Percentiles rank a stretch among this genome's conserved stretches.
These are phyloP conservation scores for Rhabdomys dilectus DNA, from an alignment of 2,113 vertebrate species.

Conservation along the genomic window DNA sequence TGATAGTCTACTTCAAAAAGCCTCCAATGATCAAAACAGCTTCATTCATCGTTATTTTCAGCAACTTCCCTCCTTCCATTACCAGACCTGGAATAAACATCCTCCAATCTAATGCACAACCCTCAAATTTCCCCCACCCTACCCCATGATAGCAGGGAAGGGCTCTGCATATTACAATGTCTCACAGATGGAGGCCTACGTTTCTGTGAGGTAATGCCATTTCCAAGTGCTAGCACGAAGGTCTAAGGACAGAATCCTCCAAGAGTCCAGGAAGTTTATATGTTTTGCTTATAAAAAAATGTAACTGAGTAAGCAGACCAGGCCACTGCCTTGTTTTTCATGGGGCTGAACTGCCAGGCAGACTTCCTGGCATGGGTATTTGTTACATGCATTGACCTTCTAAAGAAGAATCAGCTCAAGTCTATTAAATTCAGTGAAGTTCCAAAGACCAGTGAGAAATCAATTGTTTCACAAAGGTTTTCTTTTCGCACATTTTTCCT, in stretches of 20 bases:
- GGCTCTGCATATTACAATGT: not conserved
- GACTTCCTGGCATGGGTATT: not conserved
- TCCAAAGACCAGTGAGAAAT: not conserved
- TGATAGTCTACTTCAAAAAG: not conserved
- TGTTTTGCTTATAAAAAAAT: not conserved
- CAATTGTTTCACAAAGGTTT: slow-evolving; percentile 10
- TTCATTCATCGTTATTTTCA: not conserved
- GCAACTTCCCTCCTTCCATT: slow-evolving; percentile 26
- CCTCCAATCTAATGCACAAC: not conserved
- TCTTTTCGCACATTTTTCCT: slow-evolving; percentile 39
- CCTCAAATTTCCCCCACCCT: not conserved
- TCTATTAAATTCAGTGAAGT: slow-evolving; percentile 11
- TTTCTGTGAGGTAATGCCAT: not conserved
- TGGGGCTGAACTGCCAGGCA: not conserved
- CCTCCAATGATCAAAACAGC: not conserved
- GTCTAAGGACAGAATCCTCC: not conserved
- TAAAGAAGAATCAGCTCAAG: slow-evolving; percentile 36
- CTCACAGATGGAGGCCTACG: not conserved
- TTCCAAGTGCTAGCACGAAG: not conserved
- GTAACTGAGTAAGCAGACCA: not conserved
- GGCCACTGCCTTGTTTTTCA: not conserved
- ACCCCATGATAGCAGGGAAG: not conserved
- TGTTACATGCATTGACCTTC: not conserved
- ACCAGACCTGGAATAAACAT: slow-evolving; percentile 13
- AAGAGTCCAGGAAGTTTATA: not conserved